These are phyloP conservation scores for Lindbergichthys nudifrons DNA, from an alignment of 2,797 vertebrate genomes.

Conservation along the genomic window DNA sequence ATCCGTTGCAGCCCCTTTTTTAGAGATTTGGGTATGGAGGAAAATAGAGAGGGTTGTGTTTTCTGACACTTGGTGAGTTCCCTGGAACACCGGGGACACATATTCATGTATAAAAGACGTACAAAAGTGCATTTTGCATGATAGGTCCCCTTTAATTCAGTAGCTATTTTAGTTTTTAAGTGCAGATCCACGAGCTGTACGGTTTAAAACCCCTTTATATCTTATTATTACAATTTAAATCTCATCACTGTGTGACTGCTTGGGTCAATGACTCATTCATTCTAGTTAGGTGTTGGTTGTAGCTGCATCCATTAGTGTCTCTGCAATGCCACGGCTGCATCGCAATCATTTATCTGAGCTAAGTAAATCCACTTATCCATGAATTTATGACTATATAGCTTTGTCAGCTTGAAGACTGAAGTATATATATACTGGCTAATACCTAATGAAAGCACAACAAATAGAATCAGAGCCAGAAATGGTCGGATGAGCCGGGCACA, in stretches of 20 bases:
- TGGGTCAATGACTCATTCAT: slow-evolving; percentile 59
- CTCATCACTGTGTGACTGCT: slow-evolving; percentile 49
- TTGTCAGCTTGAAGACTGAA: slow-evolving; percentile 51
- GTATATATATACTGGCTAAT: slow-evolving; percentile 41
- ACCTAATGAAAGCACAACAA: slow-evolving; percentile 66
- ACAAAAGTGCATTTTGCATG: too few relatives aligned
- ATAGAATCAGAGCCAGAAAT: slow-evolving; percentile 56
- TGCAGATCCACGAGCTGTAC: slow-evolving; percentile 5
- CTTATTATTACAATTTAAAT: slow-evolving; percentile 55
- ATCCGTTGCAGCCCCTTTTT: too few relatives aligned
- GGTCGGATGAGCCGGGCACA: slow-evolving; percentile 37
- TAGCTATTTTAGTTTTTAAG: slow-evolving; percentile 21
- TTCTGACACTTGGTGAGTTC: too few relatives aligned
- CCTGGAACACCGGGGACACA: too few relatives aligned
- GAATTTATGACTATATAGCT: slow-evolving; percentile 56
- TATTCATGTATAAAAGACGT: too few relatives aligned
- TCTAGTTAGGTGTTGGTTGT: slow-evolving; percentile 54
- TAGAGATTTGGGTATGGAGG: too few relatives aligned
- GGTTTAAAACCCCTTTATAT: slow-evolving; percentile 30
- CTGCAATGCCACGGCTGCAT: slow-evolving; percentile 45
- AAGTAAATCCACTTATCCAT: slow-evolving; percentile 71
- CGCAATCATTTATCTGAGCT: slow-evolving; percentile 54
- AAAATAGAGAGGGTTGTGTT: too few relatives aligned
- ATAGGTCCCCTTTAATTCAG: too few relatives aligned
- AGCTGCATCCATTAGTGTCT: slow-evolving; percentile 57